Percentiles rank a stretch among this genome's conserved stretches.
Conservation (phyloP, 2,888 invertebrate species). For the Eretmocerus hayati region DNA sequence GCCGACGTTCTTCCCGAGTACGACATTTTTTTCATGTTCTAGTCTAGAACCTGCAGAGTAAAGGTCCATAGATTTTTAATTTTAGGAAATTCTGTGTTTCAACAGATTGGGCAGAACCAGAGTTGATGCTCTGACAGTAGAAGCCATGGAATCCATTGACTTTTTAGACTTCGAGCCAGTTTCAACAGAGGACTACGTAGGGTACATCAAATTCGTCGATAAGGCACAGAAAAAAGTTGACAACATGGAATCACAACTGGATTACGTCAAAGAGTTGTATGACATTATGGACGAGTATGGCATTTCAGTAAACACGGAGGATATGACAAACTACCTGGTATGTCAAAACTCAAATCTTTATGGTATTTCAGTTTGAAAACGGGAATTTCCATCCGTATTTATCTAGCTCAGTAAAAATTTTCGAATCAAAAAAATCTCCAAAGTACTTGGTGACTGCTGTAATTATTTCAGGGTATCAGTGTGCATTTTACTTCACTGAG, state of each 20-base stretch:
- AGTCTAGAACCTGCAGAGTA: slow-evolving; percentile 1
- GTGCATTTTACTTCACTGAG: slow-evolving; percentile 58
- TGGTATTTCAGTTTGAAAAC: background rate
- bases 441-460: background rate
- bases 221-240: slow-evolving; percentile 60
- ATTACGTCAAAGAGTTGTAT: slow-evolving; percentile 76
- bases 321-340: slow-evolving; percentile 56
- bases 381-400: background rate
- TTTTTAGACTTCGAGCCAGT: slow-evolving; percentile 55
- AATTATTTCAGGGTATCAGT: slow-evolving; percentile 50
- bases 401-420: background rate
- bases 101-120: slow-evolving; percentile 51
- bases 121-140: slow-evolving; percentile 49
- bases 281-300: slow-evolving; percentile 75
- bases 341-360: background rate
- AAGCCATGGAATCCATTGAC: slow-evolving; percentile 59
- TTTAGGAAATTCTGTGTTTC: background rate
- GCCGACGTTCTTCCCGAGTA: slow-evolving; percentile 61
- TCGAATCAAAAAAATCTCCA: background rate
- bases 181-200: slow-evolving; percentile 66
- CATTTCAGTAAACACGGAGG: slow-evolving; percentile 67
- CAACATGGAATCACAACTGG: slow-evolving; percentile 63
- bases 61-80: background rate
- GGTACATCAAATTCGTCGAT: slow-evolving; percentile 64
- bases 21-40: too few relatives aligned